Conservation (phyloP, 2,797 vertebrate species). For the Gymnocypris eckloni region DNA sequence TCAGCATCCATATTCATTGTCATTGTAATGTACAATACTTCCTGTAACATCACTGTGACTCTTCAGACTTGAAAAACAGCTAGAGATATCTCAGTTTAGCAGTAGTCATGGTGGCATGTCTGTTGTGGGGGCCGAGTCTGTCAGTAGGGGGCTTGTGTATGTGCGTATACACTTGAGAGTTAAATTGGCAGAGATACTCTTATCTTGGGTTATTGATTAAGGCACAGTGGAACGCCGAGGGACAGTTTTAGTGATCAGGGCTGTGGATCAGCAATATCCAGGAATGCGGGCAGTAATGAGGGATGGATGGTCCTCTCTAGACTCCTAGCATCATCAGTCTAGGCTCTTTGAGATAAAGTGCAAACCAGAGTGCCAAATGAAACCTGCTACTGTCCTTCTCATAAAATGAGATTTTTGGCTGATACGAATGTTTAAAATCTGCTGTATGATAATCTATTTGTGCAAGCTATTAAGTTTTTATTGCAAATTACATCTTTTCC, state of each 20-base stretch:
- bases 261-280: constrained; percentile 34
- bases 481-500: background rate
- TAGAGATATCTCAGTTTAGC: background rate
- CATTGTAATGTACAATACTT: background rate
- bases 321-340: constrained; percentile 10
- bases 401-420: background rate
- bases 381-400: constrained; percentile 17
- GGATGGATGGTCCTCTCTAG: constrained; percentile 20
- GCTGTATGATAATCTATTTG: background rate
- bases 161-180: background rate
- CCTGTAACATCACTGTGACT: constrained; percentile 10
- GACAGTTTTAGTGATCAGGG: constrained; percentile 39
- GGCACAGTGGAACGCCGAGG: constrained; percentile 8
- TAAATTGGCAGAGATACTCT: constrained; percentile 14
- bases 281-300: constrained; percentile 11
- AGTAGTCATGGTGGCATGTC: background rate
- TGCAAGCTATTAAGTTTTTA: constrained; percentile 11
- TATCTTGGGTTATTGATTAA: constrained; percentile 44
- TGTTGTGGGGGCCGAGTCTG: constrained; percentile 10
- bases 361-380: constrained; percentile 10
- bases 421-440: constrained; percentile 11
- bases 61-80: background rate
- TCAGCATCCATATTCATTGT: background rate
- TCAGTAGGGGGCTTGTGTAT: constrained; percentile 9
- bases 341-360: constrained; percentile 13